These are phyloP conservation scores for Phasianus colchicus DNA, from an alignment of 2,113 vertebrate genomes.

Conservation along the genomic window DNA sequence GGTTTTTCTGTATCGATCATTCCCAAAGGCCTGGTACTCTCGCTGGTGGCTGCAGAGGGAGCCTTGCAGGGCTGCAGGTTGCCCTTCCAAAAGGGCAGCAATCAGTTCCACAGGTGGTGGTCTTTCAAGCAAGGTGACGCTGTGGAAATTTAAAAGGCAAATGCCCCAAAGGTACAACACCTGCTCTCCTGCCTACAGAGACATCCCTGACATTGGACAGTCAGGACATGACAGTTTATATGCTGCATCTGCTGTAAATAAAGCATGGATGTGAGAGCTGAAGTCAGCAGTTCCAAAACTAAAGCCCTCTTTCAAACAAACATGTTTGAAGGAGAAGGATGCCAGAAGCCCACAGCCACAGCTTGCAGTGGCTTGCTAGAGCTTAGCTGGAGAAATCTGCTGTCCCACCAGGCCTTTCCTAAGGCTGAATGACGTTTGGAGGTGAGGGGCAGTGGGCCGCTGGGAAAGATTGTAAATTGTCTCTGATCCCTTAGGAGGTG, in stretches of 20 bases:
- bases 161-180: neutral
- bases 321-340: neutral
- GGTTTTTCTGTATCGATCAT: neutral
- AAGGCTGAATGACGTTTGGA: neutral
- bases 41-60: neutral
- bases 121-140: constrained; percentile 4
- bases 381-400: neutral
- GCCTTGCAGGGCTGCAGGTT: neutral
- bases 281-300: constrained; percentile 20
- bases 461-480: neutral
- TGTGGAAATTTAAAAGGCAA: constrained; percentile 35
- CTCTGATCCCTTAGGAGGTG: neutral
- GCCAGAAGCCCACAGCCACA: neutral
- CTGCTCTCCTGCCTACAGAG: neutral
- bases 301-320: neutral
- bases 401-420: neutral
- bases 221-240: neutral
- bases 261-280: neutral
- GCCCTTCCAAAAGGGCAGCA: constrained; percentile 13
- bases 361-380: neutral
- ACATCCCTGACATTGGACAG: neutral
- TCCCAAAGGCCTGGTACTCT: neutral
- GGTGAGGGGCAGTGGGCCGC: neutral
- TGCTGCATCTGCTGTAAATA: neutral
- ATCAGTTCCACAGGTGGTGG: neutral